These are phyloP conservation scores for Melangyna quadrimaculata DNA, from an alignment of 2,888 invertebrate genomes.

Conservation along the genomic window DNA sequence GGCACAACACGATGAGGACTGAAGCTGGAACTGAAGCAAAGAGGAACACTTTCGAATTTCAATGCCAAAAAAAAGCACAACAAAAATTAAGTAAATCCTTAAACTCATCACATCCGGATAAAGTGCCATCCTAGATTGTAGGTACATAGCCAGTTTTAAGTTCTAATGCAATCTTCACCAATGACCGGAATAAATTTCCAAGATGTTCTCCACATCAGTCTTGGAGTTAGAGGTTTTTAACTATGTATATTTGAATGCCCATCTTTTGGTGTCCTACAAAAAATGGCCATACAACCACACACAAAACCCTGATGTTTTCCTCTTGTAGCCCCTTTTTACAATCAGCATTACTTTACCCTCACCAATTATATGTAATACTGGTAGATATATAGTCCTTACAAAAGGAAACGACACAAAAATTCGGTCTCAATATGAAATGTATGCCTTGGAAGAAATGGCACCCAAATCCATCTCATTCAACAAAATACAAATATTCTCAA, in stretches of 20 bases:
- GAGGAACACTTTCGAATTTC: constrained; percentile 9
- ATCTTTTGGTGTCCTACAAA: constrained; percentile 40
- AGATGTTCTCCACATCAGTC: constrained; percentile 41
- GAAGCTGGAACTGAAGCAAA: not conserved
- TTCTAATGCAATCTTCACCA: constrained; percentile 44
- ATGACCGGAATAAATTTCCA: constrained; percentile 50
- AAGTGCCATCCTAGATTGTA: not conserved
- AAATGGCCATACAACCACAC: not conserved
- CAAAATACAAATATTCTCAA: constrained; percentile 18
- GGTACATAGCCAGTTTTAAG: too few relatives aligned
- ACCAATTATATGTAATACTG: not conserved
- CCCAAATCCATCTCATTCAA: constrained; percentile 31
- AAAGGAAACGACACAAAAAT: constrained; percentile 27
- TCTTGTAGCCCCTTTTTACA: not conserved
- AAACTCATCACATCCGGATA: constrained; percentile 4
- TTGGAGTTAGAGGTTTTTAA: not conserved
- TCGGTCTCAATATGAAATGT: constrained; percentile 52
- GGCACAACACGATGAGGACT: not conserved
- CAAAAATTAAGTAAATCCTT: constrained; percentile 36
- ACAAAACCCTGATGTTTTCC: not conserved
- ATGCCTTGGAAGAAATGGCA: not conserved
- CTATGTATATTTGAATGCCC: constrained; percentile 35
- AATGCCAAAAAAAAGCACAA: constrained; percentile 2
- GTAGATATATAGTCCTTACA: constrained; percentile 25
- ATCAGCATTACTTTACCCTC: not conserved